These are phyloP conservation scores for Heliconius ismenius DNA, from an alignment of 2,888 invertebrate species.

Conservation along the genomic window DNA sequence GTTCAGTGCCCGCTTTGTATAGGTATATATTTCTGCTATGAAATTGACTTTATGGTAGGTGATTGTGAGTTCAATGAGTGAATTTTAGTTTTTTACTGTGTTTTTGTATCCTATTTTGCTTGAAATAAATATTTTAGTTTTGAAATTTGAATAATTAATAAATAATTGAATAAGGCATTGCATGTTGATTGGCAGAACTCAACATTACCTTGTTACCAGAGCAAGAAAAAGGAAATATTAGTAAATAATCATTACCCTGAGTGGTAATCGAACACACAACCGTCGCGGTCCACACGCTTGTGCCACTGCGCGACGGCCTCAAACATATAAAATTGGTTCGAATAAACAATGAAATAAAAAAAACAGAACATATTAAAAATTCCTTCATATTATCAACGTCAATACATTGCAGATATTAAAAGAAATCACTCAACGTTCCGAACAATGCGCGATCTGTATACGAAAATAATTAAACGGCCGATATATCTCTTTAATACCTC, in stretches of 20 bases:
- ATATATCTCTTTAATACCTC: constrained; percentile 27
- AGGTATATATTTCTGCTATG: background rate
- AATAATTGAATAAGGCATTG: no score
- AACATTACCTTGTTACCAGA: no score
- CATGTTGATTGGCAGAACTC: no score
- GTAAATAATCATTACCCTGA: background rate
- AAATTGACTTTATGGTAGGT: background rate
- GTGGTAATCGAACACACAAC: background rate
- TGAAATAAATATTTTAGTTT: no score
- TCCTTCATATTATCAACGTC: constrained; percentile 1
- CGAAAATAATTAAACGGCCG: constrained; percentile 31
- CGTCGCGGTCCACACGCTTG: background rate
- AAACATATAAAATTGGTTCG: background rate
- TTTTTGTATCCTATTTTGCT: background rate
- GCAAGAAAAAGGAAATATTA: no score
- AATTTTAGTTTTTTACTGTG: background rate
- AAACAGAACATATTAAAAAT: background rate
- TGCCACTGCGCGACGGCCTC: background rate
- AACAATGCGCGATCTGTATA: constrained; percentile 22
- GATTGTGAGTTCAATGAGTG: background rate
- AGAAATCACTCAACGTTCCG: constrained; percentile 17
- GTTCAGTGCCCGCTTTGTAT: background rate
- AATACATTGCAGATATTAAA: constrained; percentile 3
- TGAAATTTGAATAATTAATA: no score
- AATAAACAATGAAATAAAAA: background rate